Base-by-base conservation (phyloP, 2,113 vertebrate genomes). In the Chitala chitala region DNA sequence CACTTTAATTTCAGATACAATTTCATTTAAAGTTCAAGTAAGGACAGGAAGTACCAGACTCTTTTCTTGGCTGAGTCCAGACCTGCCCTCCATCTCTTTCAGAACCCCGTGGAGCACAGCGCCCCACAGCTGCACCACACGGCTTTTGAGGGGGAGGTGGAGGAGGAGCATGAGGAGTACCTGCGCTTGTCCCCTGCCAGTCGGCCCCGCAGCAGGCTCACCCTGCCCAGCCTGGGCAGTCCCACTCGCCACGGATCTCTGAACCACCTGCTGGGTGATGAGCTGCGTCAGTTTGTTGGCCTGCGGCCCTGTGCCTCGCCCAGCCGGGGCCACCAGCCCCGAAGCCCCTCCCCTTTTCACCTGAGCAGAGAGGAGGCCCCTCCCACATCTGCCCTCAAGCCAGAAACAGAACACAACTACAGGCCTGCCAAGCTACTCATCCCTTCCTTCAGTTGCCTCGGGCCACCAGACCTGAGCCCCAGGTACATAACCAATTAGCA, bases 401-500 rank as follows among this genome's bases (percentile, higher is more conserved):
- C 80, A 82, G 40, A 65, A 0, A 78, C 51, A 42, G 31, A 44
- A 20, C 56, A 65, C 8, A 76, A 80, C 36, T 84, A 82, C 77
- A 95, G 90, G 71, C 92, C 92, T 1, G 80, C 90, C 64, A 93
- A 93, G 80, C 91, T 98, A 72, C 92, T 95, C 70, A 94, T 98
- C 77, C 92, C 93, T 2, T 89, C 92, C 4, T 79, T 96, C 83
- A 91, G 88, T 54, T 82, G 91, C 33, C 84, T 65, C 1, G 91
- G 85, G 17, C 89, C 95, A 5, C 91, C 92, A 0, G 92, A 98
- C 69, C 94, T 98, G 73, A 97, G 95, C 76, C 94, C 95, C 76
- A 93, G 95, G 95, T 98, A 85, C 20, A 44, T 9, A 38, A 17
- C 26, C 15, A 33, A 15, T 1, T 22, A n/a, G 56, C 71, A 31